phyloP scores from a whole-genome alignment of 2,113 vertebrate genomes.

The Hippoglossus stenolepis region DNA sequence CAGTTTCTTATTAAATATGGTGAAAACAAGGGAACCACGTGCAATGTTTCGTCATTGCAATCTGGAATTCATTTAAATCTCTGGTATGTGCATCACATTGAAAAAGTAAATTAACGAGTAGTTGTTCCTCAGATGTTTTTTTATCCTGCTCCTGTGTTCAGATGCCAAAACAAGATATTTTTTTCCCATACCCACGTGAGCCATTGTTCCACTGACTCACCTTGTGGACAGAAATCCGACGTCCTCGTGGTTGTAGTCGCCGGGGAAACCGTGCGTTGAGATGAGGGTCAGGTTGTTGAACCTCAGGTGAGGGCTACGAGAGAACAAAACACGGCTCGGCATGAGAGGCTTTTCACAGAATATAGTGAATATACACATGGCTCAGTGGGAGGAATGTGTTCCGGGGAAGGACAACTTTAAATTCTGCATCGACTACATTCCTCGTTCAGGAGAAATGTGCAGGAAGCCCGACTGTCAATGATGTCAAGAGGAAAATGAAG shows the following conservation, averaged over 20 bases:
- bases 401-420: too few species aligned
- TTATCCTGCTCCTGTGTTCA: background rate
- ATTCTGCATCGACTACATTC: too few species aligned
- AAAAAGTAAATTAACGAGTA: too few species aligned
- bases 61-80: too few species aligned
- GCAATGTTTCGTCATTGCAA: too few species aligned
- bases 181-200: background rate
- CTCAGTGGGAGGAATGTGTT: background rate
- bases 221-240: slow-evolving; percentile 89
- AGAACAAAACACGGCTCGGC: slow-evolving; percentile 21
- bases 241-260: slow-evolving; percentile 66
- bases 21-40: too few species aligned
- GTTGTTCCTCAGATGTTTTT: background rate
- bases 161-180: background rate
- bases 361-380: background rate
- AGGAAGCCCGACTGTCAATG: too few species aligned
- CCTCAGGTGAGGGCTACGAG: slow-evolving; percentile 88
- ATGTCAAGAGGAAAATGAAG: too few species aligned
- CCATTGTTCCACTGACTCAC: slow-evolving; percentile 69
- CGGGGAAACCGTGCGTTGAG: slow-evolving; percentile 89
- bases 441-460: too few species aligned
- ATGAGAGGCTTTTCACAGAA: slow-evolving; percentile 12
- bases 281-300: slow-evolving; percentile 94
- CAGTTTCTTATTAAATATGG: too few species aligned
- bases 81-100: too few species aligned